Percentiles rank a stretch among this genome's conserved stretches.
These are phyloP conservation scores for Volucella bombylans DNA, from an alignment of 2,888 invertebrate species.

Conservation along the genomic window DNA sequence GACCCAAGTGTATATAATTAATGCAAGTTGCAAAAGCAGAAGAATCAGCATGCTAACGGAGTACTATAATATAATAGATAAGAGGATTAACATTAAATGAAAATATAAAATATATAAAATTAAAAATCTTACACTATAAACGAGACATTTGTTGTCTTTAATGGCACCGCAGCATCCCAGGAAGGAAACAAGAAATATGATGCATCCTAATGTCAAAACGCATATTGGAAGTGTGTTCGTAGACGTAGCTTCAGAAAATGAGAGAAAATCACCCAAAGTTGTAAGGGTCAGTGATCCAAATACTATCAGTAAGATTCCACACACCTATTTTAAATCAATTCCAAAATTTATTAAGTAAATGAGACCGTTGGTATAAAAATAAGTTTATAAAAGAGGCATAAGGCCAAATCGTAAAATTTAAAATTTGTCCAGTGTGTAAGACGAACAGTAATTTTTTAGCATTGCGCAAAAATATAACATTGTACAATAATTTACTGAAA, in stretches of 20 bases:
- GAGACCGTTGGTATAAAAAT: too few species aligned
- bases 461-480: too few species aligned
- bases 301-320: constrained; percentile 87
- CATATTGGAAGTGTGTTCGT: constrained; percentile 85
- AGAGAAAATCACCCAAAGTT: constrained; percentile 84
- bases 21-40: constrained; percentile 88
- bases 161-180: constrained; percentile 96
- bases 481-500: too few species aligned
- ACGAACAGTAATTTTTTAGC: too few species aligned
- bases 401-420: too few species aligned
- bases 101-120: background rate
- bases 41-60: constrained; percentile 88
- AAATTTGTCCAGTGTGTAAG: too few species aligned
- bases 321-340: constrained; percentile 84
- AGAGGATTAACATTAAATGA: background rate
- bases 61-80: constrained; percentile 84
- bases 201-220: constrained; percentile 87
- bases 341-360: background rate
- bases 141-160: constrained; percentile 93
- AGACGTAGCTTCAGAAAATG: constrained; percentile 82
- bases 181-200: constrained; percentile 91
- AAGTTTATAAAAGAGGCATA: too few species aligned
- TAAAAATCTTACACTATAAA: constrained; percentile 87
- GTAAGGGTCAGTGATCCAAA: constrained; percentile 87
- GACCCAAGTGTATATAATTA: constrained; percentile 87